Percentiles rank a stretch among this genome's conserved stretches.
Conservation (phyloP, 2,797 vertebrate genomes). For the Chaenodraco wilsoni region DNA sequence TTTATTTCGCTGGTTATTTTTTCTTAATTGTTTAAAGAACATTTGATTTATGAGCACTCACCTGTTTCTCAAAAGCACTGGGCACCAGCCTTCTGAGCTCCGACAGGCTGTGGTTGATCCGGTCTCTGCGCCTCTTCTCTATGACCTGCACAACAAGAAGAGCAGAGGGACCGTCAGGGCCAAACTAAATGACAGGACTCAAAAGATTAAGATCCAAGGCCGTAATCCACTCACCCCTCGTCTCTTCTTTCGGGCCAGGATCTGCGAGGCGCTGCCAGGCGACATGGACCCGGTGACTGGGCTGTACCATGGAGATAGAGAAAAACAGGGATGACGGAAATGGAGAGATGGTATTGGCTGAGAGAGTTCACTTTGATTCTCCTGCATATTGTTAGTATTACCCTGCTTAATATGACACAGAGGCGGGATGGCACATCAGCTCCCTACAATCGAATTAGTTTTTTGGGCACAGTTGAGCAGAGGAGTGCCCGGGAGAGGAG, state of each 20-base stretch:
- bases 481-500: constrained; percentile 63
- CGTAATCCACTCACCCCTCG: constrained; percentile 89
- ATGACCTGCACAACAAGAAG: constrained; percentile 85
- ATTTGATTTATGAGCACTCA: constrained; percentile 44
- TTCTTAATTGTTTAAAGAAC: not conserved
- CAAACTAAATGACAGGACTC: constrained; percentile 12
- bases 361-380: constrained; percentile 74
- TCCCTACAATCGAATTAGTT: constrained; percentile 80
- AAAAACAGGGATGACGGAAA: constrained; percentile 46
- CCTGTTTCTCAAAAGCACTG: constrained; percentile 95
- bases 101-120: constrained; percentile 95
- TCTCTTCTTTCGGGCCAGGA: constrained; percentile 94
- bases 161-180: constrained; percentile 24
- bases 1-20: not conserved
- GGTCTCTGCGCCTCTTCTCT: constrained; percentile 93
- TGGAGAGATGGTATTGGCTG: constrained; percentile 32
- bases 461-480: constrained; percentile 67
- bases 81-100: constrained; percentile 93
- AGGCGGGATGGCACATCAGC: constrained; percentile 79
- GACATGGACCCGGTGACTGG: constrained; percentile 92
- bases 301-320: constrained; percentile 78
- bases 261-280: constrained; percentile 91
- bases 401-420: constrained; percentile 82
- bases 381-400: constrained; percentile 85
- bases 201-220: constrained; percentile 39